Percentiles rank a stretch among this genome's conserved stretches.
Evolutionary conservation across 2,113 vertebrate genomes (phyloP).

Genomic region (Dryoscopus gambensis): DNA sequence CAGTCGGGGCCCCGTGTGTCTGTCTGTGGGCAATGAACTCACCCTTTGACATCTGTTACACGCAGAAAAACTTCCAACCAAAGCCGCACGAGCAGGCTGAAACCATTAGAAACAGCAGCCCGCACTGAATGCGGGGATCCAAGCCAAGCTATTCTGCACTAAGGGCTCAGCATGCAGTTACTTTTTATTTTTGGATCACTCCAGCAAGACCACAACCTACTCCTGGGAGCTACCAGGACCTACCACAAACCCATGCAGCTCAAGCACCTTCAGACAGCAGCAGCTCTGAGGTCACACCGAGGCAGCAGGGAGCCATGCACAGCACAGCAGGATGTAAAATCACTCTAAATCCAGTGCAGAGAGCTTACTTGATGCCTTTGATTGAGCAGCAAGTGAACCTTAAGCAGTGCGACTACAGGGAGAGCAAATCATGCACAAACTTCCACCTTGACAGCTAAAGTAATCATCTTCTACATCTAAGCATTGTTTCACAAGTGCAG

Average conservation of each 20-base stretch:
- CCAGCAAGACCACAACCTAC: neutral
- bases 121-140: neutral
- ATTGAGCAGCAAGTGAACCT: neutral
- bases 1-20: neutral
- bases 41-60: accelerated
- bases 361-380: neutral
- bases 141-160: neutral
- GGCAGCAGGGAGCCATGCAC: neutral
- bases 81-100: neutral
- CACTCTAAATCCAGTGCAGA: neutral
- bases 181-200: neutral
- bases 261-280: neutral
- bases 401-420: neutral
- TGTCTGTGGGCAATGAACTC: neutral
- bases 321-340: neutral
- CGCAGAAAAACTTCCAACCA: neutral
- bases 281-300: neutral
- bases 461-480: neutral
- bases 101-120: neutral
- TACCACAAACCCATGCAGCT: neutral
- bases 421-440: neutral
- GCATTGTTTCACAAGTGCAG: neutral
- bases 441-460: neutral
- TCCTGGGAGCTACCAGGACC: neutral
- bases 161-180: neutral